phyloP scores from a whole-genome alignment of 2,113 vertebrate genomes.

The Hippocampus zosterae region DNA sequence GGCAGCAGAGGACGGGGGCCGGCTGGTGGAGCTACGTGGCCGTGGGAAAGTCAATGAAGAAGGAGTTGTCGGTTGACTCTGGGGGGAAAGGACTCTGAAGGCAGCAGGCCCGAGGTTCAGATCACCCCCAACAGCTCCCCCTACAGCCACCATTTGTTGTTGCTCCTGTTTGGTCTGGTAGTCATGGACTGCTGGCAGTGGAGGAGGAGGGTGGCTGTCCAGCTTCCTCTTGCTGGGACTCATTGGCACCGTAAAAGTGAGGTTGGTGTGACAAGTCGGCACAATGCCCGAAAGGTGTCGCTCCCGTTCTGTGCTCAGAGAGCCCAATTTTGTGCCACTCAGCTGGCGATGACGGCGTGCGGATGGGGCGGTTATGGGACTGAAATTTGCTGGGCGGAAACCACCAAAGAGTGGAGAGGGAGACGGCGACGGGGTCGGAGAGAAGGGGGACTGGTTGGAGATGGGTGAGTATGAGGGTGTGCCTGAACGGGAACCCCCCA shows the following conservation, averaged over 20 bases:
- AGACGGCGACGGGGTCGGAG: constrained; percentile 83
- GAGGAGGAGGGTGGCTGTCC: constrained; percentile 65
- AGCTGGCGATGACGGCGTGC: constrained; percentile 76
- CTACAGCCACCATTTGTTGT: constrained; percentile 48
- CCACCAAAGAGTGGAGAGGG: constrained; percentile 84
- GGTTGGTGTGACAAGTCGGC: constrained; percentile 84
- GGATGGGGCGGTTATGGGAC: constrained; percentile 80
- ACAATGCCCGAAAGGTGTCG: constrained; percentile 83
- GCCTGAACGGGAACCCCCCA: constrained; percentile 84
- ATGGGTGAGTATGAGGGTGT: constrained; percentile 85
- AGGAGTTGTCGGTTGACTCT: constrained; percentile 76
- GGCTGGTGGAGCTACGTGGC: constrained; percentile 70
- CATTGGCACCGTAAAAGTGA: constrained; percentile 90
- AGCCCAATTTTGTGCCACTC: constrained; percentile 78
- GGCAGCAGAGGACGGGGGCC: constrained; percentile 70
- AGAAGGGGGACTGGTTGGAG: constrained; percentile 90
- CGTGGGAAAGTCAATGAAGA: constrained; percentile 66
- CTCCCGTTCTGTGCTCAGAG: constrained; percentile 71
- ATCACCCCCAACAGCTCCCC: constrained; percentile 45
- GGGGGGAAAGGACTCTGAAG: constrained; percentile 80
- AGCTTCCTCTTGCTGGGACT: constrained; percentile 86
- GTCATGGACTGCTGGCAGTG: constrained; percentile 52
- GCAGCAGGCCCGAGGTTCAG: constrained; percentile 50
- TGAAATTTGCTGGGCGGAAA: constrained; percentile 85
- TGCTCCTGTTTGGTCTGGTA: constrained; percentile 67